These are phyloP conservation scores for Andrena praecox DNA, from an alignment of 2,888 invertebrate species.

Conservation along the genomic window DNA sequence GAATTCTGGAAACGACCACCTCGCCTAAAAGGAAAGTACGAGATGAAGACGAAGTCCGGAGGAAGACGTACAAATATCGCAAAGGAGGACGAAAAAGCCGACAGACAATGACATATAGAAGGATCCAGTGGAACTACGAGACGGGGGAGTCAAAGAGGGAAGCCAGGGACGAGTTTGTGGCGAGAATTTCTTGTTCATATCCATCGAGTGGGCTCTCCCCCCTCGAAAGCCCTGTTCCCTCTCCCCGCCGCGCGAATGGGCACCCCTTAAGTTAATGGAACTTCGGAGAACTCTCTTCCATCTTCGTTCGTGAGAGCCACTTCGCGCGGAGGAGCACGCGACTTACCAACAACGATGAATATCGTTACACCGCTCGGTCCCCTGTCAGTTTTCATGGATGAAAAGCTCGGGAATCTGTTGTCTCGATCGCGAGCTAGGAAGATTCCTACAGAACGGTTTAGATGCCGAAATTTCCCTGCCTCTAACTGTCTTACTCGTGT, in stretches of 20 bases:
- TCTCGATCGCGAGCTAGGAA: constrained; percentile 9
- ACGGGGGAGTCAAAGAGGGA: constrained; percentile 5
- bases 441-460: neutral
- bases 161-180: constrained; percentile 46
- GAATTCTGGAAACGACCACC: no score
- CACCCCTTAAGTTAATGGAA: constrained; percentile 63
- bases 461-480: neutral
- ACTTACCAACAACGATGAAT: constrained; percentile 59
- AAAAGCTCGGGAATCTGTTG: constrained; percentile 33
- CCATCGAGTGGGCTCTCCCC: constrained; percentile 39
- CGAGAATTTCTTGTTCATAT: constrained; percentile 61
- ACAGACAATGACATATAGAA: constrained; percentile 32
- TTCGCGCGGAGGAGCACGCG: constrained; percentile 33
- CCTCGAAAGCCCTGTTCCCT: constrained; percentile 16
- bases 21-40: no score
- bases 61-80: constrained; percentile 19
- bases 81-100: constrained; percentile 3
- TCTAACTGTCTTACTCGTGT: no score
- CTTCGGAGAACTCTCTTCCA: constrained; percentile 63
- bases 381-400: neutral
- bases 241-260: constrained; percentile 33
- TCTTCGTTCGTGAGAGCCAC: constrained; percentile 59
- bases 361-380: constrained; percentile 46
- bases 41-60: neutral
- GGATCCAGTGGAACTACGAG: constrained; percentile 7